Evolutionary conservation across 2,888 invertebrate species (phyloP).

Genomic region (Spialia ferax): DNA sequence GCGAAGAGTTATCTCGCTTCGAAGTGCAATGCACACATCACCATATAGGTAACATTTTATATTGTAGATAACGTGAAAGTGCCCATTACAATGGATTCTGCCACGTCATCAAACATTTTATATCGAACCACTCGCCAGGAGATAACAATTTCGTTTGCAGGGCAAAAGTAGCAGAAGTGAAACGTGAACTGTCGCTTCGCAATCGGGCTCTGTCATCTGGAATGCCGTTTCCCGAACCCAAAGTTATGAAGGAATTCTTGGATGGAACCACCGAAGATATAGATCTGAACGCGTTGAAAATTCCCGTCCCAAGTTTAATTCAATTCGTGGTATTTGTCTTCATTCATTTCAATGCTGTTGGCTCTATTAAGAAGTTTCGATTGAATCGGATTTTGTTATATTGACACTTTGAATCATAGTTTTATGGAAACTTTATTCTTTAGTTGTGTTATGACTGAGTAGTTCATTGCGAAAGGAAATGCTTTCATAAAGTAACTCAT

Average conservation of each 20-base stretch:
- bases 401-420: neutral
- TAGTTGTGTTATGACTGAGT: neutral
- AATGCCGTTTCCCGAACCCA: conserved; percentile 90
- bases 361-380: conserved; percentile 13
- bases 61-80: neutral
- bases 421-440: neutral
- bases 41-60: neutral
- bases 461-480: neutral
- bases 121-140: neutral
- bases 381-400: conserved; percentile 46
- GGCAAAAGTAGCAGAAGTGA: conserved; percentile 87
- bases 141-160: conserved; percentile 67
- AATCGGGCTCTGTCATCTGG: conserved; percentile 88
- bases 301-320: conserved; percentile 89
- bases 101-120: conserved; percentile 13
- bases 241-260: conserved; percentile 91
- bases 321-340: conserved; percentile 88
- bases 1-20: conserved; percentile 1
- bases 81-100: neutral
- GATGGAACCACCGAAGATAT: conserved; percentile 82
- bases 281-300: conserved; percentile 80
- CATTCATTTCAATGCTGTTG: conserved; percentile 35
- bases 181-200: conserved; percentile 90
- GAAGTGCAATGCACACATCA: neutral
- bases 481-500: neutral